Conservation (phyloP, 2,113 vertebrate species). For the Apodemus sylvaticus region DNA sequence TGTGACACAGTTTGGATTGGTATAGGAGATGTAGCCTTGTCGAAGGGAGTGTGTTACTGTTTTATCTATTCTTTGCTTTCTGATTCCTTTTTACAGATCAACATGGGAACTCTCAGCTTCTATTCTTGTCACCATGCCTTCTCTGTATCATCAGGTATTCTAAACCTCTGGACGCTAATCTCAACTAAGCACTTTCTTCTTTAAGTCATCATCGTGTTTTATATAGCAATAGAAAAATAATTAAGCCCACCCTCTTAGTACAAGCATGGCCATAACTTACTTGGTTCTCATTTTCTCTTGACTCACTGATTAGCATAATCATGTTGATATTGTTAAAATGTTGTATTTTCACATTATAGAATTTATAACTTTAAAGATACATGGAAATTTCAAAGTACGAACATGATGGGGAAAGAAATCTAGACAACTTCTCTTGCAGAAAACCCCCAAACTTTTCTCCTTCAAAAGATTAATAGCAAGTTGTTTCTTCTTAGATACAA, state of each 20-base stretch:
- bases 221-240: not conserved
- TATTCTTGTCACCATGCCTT: not conserved
- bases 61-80: not conserved
- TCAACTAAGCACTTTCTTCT: not conserved
- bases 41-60: not conserved
- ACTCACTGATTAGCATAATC: not conserved
- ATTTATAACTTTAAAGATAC: not conserved
- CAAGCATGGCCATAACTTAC: not conserved
- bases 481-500: not conserved
- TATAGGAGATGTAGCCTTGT: not conserved
- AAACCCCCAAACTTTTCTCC: not conserved
- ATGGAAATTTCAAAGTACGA: not conserved
- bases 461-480: not conserved
- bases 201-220: not conserved
- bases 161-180: not conserved
- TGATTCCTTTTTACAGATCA: not conserved
- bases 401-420: not conserved
- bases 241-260: not conserved
- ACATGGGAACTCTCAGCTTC: not conserved
- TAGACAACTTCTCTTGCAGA: not conserved
- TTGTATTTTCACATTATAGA: not conserved
- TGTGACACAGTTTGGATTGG: not conserved
- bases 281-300: not conserved
- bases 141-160: not conserved
- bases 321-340: not conserved